Percentiles rank a stretch among this genome's conserved stretches.
Evolutionary conservation across 1,140 invertebrate genomes (phyloP).

Genomic region (Tyrophagus putrescentiae): DNA sequence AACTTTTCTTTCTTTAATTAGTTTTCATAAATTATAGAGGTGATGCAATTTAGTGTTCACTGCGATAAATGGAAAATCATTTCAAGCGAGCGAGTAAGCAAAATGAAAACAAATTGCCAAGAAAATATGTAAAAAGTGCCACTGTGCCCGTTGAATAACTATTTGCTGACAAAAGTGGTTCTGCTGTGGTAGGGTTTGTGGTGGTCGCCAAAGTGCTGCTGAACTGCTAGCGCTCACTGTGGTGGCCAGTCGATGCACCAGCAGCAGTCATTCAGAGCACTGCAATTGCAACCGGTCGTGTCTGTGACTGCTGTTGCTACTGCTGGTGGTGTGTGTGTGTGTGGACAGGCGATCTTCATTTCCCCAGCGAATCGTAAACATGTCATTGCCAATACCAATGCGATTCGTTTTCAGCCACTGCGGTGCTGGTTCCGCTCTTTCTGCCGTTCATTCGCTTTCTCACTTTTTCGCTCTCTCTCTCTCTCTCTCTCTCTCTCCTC

Average conservation of each 20-base stretch:
- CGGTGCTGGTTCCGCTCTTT: background rate
- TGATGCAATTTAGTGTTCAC: conserved; percentile 1
- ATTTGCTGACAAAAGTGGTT: too few species aligned
- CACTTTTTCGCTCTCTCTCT: too few species aligned
- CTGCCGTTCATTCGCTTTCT: too few species aligned
- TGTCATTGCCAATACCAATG: background rate
- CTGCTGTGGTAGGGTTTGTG: background rate
- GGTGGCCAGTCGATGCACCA: too few species aligned
- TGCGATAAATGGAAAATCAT: background rate
- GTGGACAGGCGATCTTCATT: too few species aligned
- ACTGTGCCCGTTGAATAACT: background rate
- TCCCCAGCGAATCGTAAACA: conserved; percentile 2
- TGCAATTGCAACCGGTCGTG: too few species aligned
- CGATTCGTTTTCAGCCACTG: background rate
- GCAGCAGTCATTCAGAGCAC: too few species aligned
- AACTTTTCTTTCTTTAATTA: too few species aligned
- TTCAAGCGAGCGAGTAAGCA: background rate
- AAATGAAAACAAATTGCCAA: conserved; percentile 8
- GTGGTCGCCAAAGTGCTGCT: background rate
- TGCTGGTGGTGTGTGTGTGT: too few species aligned
- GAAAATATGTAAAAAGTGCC: conserved; percentile 4
- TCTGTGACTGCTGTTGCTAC: too few species aligned
- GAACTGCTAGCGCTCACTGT: too few species aligned
- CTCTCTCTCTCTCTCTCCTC: too few species aligned
- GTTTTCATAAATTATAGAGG: conserved; percentile 14